phyloP scores from a whole-genome alignment of 2,888 invertebrate genomes.

The Onchidella celtica region DNA sequence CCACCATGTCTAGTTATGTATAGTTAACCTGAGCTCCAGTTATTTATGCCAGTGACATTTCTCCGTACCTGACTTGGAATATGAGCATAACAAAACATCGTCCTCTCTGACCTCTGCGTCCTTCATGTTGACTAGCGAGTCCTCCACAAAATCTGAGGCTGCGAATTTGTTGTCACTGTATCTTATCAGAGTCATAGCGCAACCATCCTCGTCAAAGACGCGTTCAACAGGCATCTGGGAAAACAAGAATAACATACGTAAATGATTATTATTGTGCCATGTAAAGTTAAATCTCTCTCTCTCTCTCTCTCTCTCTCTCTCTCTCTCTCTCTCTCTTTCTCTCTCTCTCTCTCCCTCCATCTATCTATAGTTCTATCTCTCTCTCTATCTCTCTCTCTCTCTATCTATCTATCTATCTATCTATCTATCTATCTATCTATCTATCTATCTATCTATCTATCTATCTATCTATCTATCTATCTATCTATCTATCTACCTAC shows the following conservation, averaged over 20 bases:
- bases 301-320: conserved; percentile 14
- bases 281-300: no score
- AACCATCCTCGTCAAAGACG: conserved; percentile 7
- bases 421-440: no score
- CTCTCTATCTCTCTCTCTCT: no score
- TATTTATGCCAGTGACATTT: no score
- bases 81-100: conserved; percentile 46
- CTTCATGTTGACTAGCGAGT: conserved; percentile 34
- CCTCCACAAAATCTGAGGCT: conserved; percentile 32
- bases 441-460: no score
- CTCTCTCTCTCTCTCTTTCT: neutral
- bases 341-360: neutral
- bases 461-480: no score
- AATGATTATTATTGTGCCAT: no score
- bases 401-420: no score
- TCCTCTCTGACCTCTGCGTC: conserved; percentile 28
- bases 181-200: conserved; percentile 13
- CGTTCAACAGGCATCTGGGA: conserved; percentile 26
- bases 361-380: no score
- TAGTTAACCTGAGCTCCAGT: no score
- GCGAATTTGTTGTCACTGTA: neutral
- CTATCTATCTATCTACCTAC: no score
- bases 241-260: neutral
- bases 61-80: conserved; percentile 48
- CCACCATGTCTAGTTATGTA: no score